Evolutionary conservation across 2,888 invertebrate genomes (phyloP), one percentile per base, ranked within the genome.

Genomic region (Drosophila demipolita): DNA sequence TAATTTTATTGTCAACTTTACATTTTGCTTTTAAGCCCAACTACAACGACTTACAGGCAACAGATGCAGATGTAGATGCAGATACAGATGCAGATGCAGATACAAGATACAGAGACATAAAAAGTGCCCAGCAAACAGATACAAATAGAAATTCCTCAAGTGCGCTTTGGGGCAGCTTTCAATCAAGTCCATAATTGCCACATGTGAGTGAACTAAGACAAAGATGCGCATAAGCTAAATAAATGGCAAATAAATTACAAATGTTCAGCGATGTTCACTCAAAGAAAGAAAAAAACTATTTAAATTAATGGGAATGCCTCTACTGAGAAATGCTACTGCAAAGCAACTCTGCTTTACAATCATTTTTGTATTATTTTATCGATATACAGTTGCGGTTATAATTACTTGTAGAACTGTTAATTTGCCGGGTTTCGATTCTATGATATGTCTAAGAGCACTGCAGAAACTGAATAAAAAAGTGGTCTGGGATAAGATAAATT

Each of bases 1-100:
- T 83, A 81, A 83, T 86, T 86, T 84, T 80, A 82, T 84, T 84
- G 84, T 84, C 84, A 87, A 84, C 78, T 82, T 71, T 62, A 69
- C 66, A 73, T 83, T 82, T 82, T 72, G 75, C 71, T 66, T 35
- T 50, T 75, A n/a, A 54, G 80, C 55, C 66, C 29, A 54, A 23
- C 38, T 40, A 50, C 63, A 58, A 54, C 57, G 48, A 57, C 42
- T 53, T 49, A 57, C 38, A 62, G 58, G 29, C 58, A 75, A 29
- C 38, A 50, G n/a, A 11, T 50, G 52, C 55, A 63, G 70, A 36
- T 66, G 33, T 55, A 68, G 52, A 20, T 58, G 11, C 48, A 63
- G 53, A 36, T 52, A 36, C 62, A 71, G 35, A 38, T 40, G 36
- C 48, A 61, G 26, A 33, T 23, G n/a, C n/a, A 36, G 32, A 42